Percentiles rank a stretch among this genome's conserved stretches.
Conservation (phyloP, 2,113 vertebrate species). For the Coturnix japonica region DNA sequence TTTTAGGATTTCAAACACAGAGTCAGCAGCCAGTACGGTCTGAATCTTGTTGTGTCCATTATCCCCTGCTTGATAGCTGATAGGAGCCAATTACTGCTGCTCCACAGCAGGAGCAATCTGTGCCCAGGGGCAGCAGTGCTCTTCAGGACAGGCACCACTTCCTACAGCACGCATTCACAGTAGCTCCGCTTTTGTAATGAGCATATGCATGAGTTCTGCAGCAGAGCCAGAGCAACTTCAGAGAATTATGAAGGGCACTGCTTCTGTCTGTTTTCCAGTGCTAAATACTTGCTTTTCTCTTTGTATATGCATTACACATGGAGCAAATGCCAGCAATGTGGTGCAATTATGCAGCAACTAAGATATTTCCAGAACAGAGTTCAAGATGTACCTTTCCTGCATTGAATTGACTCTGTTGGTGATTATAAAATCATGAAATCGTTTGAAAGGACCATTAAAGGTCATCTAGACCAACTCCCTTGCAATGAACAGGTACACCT, state of each 20-base stretch:
- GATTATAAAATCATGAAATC: too few species aligned
- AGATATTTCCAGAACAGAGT: neutral
- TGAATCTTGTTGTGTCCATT: neutral
- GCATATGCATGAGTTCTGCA: neutral
- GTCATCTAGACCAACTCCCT: too few species aligned
- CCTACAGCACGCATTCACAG: neutral
- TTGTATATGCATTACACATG: neutral
- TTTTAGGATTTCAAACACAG: neutral
- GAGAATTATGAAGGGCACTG: neutral
- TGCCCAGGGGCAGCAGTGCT: neutral
- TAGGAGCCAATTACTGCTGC: slow-evolving; percentile 14
- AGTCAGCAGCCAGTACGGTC: slow-evolving; percentile 11
- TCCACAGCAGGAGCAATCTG: neutral
- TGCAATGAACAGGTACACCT: too few species aligned
- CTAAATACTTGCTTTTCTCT: neutral
- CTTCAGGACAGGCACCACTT: neutral
- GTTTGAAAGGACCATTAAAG: too few species aligned
- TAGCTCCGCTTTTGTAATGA: neutral
- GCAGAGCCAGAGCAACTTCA: fast-evolving
- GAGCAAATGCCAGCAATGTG: neutral
- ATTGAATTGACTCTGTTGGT: neutral
- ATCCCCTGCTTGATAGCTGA: neutral
- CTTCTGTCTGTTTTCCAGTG: neutral
- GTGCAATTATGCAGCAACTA: neutral
- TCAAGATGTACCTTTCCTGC: neutral